Base-by-base conservation (phyloP, 35 echinoderm and acorn worm species). In the Strongylocentrotus purpuratus region DNA sequence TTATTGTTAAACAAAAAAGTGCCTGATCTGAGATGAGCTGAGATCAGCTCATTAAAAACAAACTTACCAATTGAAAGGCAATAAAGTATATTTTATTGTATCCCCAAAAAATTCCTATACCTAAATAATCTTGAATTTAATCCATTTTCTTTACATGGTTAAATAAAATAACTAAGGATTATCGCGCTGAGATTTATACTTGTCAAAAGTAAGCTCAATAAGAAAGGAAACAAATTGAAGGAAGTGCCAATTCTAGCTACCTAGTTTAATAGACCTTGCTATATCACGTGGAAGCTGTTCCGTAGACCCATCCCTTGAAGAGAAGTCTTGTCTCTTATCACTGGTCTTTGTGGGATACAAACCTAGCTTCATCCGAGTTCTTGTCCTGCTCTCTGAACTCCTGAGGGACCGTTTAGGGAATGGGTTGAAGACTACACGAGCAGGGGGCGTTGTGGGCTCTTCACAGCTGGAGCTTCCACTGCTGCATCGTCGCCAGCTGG, bases 301-400 rank as follows among this genome's bases (percentile, higher is more conserved):
- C 15, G 87, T 28, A 89, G 33, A 46, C 15, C 46, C 91, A 32
- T 93, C 91, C 32, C 46, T 93, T 48, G 47, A 2, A 13, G 48
- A 58, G 20, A 28, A 93, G 48, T 58, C 48, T 32, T 48, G 91
- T 58, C 46, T 93, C 4, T 31, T 46, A 28, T 93, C 91, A 46
- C 58, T 93, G 48, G 18, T 50, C 45, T 93, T 33, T 32, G 17
- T 31, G 2, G 46, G 91, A 61, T 96, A 96, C 48, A 96, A 85
- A 45, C 96, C 96, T 48, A 96, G 86, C 55, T 96, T 96, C 85
- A 96, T 94, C 47, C 96, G 17, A 2, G 59, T 96, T 31, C 96
- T 94, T 31, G 96, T 91, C 46, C 96, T 47, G 55, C 94, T 65
- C 94, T 91, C 61, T 15, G 88, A 91, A 46, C 96, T 94, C 46